Evolutionary conservation across 2,888 invertebrate species (phyloP).

Genomic region (Drosophila histrio): DNA sequence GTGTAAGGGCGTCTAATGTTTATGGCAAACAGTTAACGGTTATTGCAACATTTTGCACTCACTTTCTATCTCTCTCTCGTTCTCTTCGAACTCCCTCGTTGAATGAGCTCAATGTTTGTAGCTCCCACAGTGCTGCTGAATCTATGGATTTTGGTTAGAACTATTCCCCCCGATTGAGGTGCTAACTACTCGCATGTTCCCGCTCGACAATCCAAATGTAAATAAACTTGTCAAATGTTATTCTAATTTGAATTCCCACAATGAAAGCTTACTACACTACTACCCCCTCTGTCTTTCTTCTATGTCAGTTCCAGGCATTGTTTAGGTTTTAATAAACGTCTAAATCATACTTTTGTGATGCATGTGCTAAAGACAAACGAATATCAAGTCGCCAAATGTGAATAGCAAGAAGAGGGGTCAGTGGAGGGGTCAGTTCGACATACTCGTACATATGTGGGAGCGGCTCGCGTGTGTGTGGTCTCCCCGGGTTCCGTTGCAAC

Average conservation of each 20-base stretch:
- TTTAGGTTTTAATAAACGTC: constrained; percentile 75
- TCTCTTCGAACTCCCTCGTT: constrained; percentile 10
- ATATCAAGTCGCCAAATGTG: constrained; percentile 51
- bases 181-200: constrained; percentile 56
- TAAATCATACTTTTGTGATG: constrained; percentile 77
- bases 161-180: constrained; percentile 35
- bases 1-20: constrained; percentile 44
- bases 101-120: constrained; percentile 27
- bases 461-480: constrained; percentile 49
- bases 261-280: constrained; percentile 42
- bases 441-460: constrained; percentile 30
- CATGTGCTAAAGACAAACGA: constrained; percentile 78
- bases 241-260: constrained; percentile 73
- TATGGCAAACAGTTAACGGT: constrained; percentile 49
- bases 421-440: constrained; percentile 17
- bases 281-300: background rate
- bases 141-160: constrained; percentile 13
- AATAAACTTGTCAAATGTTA: constrained; percentile 67
- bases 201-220: constrained; percentile 49
- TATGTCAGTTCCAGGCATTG: constrained; percentile 43
- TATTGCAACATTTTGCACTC: constrained; percentile 39
- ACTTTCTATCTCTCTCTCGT: constrained; percentile 22
- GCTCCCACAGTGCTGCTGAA: background rate
- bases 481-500: constrained; percentile 24
- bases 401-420: constrained; percentile 23